Base-by-base conservation (phyloP, 1,140 invertebrate species). In the Atopsyche davidsoni region DNA sequence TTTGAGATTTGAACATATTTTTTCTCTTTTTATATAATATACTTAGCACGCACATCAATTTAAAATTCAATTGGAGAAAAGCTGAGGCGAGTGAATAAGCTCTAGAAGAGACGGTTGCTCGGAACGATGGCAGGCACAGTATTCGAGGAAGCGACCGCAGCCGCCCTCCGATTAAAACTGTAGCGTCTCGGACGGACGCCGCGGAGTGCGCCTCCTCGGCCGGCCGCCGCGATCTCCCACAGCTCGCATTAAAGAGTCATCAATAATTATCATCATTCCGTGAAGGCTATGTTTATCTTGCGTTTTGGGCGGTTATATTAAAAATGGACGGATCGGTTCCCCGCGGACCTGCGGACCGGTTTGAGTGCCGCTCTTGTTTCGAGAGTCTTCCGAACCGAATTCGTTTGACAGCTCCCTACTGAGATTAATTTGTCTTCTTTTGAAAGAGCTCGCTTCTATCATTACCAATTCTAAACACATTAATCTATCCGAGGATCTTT, bases 231-330 rank as follows among this genome's bases (percentile, higher is more conserved):
- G 35, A 39, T 43, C 22, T 18, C 34, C 32, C 40, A 25, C 34
- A 18, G 35, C n/a, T 45, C 46, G 46, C 46, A 51, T 55, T 50
- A 55, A 55, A 42, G 31, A 50, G 53, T 50, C 53, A 46, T 42
- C 47, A 46, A 42, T 51, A 50, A 55, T 50, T 55, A 55, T 25
- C 47, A 24, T 55, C 47, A 50, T 44, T 45, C 46, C 38, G 16
- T 22, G 19, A 25, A 50, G 24, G 31, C 48, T 44, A 28, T 51
- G 22, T 51, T 51, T 51, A 51, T 18, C 21, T 44, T 39, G 18
- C 45, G 39, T 45, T 44, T 51, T 51, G 53, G 28, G 42, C 48
- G 42, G 44, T 42, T 46, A 42, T 24, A 31, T 39, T 17, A 48
- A 48, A 54, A 48, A 25, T 35, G 35, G 23, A 21, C 21, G 25